A percentile compares a stretch with the other conserved stretches of the same genome.
Conservation (phyloP, 2,113 vertebrate genomes). For the Coreoperca whiteheadi region DNA sequence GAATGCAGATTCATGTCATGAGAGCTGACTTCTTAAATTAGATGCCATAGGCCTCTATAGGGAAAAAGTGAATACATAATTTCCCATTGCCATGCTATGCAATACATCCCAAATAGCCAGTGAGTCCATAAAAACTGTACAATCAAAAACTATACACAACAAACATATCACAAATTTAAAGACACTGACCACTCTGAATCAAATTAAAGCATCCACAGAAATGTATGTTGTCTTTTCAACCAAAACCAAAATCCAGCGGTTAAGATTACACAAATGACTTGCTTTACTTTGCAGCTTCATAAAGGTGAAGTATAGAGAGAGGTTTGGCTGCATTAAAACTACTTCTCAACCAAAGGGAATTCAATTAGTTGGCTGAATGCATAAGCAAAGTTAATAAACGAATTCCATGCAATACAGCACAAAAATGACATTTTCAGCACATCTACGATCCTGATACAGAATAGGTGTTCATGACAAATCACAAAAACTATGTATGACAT, state of each 20-base stretch:
- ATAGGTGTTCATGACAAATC: background rate
- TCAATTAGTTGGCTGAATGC: slow-evolving; percentile 67
- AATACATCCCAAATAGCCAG: background rate
- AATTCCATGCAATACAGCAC: slow-evolving; percentile 30
- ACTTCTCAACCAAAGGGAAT: slow-evolving; percentile 51
- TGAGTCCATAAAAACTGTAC: background rate
- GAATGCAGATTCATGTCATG: background rate
- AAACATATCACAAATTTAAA: slow-evolving; percentile 9
- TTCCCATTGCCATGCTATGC: background rate
- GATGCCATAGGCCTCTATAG: background rate
- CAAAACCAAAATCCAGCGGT: slow-evolving; percentile 10
- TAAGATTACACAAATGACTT: slow-evolving; percentile 43
- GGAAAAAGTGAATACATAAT: slow-evolving; percentile 1
- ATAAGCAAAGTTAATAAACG: slow-evolving; percentile 50
- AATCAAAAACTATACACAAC: slow-evolving; percentile 18
- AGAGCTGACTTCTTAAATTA: slow-evolving; percentile 2
- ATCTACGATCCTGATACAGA: slow-evolving; percentile 5
- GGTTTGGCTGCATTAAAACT: slow-evolving; percentile 21
- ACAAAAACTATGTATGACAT: background rate
- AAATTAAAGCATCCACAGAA: slow-evolving; percentile 34
- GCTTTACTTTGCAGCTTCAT: slow-evolving; percentile 14
- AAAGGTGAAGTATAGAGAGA: slow-evolving; percentile 21
- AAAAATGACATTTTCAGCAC: slow-evolving; percentile 44
- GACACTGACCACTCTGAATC: slow-evolving; percentile 1
- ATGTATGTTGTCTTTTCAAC: slow-evolving; percentile 24